phyloP scores from a whole-genome alignment of 2,113 vertebrate genomes.

The Nematolebias whitei region DNA sequence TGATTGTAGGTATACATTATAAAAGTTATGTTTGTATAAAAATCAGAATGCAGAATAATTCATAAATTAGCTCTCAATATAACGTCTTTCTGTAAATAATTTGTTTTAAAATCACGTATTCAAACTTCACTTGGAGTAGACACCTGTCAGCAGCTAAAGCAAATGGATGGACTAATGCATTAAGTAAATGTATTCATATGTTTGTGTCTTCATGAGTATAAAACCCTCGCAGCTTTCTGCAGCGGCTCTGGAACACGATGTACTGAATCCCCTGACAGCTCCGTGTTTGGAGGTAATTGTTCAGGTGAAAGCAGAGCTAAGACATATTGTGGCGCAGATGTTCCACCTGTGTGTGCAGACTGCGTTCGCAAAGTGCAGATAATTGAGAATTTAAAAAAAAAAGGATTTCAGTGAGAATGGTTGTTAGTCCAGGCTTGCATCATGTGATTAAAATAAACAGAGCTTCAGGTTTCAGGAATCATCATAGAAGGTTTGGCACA shows the following conservation, averaged over 20 bases:
- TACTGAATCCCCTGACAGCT: slow-evolving; percentile 35
- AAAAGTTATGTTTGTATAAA: too few relatives aligned
- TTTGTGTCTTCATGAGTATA: slow-evolving; percentile 4
- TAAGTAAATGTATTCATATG: too few relatives aligned
- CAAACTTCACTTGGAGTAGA: not conserved
- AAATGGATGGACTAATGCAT: not conserved
- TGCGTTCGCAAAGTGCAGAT: slow-evolving; percentile 33
- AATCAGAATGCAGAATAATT: too few relatives aligned
- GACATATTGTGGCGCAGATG: slow-evolving; percentile 31
- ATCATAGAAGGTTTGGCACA: slow-evolving; percentile 41
- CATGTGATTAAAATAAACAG: not conserved
- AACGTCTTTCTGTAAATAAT: not conserved
- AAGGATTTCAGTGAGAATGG: slow-evolving; percentile 53
- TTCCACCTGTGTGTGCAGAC: slow-evolving; percentile 21
- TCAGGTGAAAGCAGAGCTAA: slow-evolving; percentile 41
- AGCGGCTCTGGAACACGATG: slow-evolving; percentile 23
- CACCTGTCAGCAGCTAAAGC: too few relatives aligned
- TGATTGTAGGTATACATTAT: too few relatives aligned
- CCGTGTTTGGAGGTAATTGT: slow-evolving; percentile 37
- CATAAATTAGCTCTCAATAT: not conserved
- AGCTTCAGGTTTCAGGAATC: slow-evolving; percentile 4
- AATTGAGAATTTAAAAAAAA: slow-evolving; percentile 37
- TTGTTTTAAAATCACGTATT: not conserved
- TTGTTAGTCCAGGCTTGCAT: slow-evolving; percentile 37
- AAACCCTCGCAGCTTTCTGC: slow-evolving; percentile 17